A percentile compares a stretch with the other conserved stretches of the same genome.
phyloP scores from a whole-genome alignment of 2,113 vertebrate genomes.

The Hyperopisus bebe region DNA sequence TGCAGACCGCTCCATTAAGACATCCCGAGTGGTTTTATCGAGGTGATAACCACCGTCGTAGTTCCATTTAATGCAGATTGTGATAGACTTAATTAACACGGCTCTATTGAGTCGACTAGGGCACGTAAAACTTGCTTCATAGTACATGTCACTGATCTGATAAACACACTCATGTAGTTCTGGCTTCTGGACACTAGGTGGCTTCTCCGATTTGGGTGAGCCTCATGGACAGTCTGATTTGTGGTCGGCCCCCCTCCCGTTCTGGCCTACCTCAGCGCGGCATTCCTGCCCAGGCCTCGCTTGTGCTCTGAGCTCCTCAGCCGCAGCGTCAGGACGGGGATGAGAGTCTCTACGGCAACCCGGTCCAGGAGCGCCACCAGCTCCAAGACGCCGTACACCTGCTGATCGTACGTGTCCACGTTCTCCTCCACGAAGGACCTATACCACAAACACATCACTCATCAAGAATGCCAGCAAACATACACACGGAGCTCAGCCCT shows the following conservation, averaged over 20 bases:
- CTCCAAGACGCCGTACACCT: slow-evolving; percentile 77
- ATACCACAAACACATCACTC: slow-evolving; percentile 34
- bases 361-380: slow-evolving; percentile 69
- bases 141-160: not conserved
- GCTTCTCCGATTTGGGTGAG: not conserved
- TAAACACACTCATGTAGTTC: not conserved
- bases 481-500: not conserved
- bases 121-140: not conserved
- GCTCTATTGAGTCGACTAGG: not conserved
- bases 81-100: no score
- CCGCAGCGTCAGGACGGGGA: slow-evolving; percentile 72
- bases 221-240: not conserved
- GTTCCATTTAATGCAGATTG: not conserved
- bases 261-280: slow-evolving; percentile 65
- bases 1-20: not conserved
- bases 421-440: slow-evolving; percentile 87
- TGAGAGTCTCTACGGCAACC: slow-evolving; percentile 62
- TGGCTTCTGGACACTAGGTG: not conserved
- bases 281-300: slow-evolving; percentile 83
- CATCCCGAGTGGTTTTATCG: not conserved
- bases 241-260: not conserved
- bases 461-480: not conserved
- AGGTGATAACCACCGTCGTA: not conserved
- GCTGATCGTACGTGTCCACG: slow-evolving; percentile 66
- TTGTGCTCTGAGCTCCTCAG: slow-evolving; percentile 79